A percentile compares a stretch with the other conserved stretches of the same genome.
Evolutionary conservation across 1,140 invertebrate species (phyloP).

Genomic region (Brachionus plicatilis): DNA sequence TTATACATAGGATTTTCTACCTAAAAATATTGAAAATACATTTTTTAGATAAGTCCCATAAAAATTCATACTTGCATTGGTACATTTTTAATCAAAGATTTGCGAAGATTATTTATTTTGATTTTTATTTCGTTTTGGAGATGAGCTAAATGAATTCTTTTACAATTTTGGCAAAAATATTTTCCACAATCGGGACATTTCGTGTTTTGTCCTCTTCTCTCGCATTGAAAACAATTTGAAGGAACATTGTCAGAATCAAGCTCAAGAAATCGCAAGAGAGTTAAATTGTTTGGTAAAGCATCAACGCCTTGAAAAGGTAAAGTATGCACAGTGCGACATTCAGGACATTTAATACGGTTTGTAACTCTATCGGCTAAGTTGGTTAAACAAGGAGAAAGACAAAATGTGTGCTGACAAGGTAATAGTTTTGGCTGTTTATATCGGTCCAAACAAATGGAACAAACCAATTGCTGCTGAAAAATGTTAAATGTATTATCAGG

Average conservation of each 20-base stretch:
- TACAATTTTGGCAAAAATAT: conserved; percentile 30
- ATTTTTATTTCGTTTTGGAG: neutral
- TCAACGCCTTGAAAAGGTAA: conserved; percentile 84
- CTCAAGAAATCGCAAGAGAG: neutral
- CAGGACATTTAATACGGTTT: conserved; percentile 87
- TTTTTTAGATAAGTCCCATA: neutral
- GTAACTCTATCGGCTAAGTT: conserved; percentile 45
- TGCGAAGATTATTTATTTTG: conserved; percentile 10
- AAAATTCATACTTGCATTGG: neutral
- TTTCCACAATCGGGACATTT: conserved; percentile 15
- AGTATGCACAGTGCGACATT: conserved; percentile 92
- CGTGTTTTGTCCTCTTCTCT: neutral
- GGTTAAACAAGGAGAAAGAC: conserved; percentile 80
- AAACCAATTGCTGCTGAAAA: conserved; percentile 93
- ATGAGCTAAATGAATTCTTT: conserved; percentile 3
- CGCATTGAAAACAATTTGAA: neutral
- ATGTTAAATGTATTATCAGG: conserved; percentile 53
- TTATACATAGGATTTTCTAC: conserved; percentile 78
- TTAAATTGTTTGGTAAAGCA: conserved; percentile 58
- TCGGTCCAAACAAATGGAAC: conserved; percentile 92
- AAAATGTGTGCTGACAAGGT: conserved; percentile 99
- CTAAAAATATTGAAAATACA: conserved; percentile 63
- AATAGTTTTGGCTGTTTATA: conserved; percentile 92
- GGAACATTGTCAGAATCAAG: neutral
- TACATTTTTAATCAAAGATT: neutral